Evolutionary conservation across 2,888 invertebrate species (phyloP).

Genomic region (Uloborus plumipes): DNA sequence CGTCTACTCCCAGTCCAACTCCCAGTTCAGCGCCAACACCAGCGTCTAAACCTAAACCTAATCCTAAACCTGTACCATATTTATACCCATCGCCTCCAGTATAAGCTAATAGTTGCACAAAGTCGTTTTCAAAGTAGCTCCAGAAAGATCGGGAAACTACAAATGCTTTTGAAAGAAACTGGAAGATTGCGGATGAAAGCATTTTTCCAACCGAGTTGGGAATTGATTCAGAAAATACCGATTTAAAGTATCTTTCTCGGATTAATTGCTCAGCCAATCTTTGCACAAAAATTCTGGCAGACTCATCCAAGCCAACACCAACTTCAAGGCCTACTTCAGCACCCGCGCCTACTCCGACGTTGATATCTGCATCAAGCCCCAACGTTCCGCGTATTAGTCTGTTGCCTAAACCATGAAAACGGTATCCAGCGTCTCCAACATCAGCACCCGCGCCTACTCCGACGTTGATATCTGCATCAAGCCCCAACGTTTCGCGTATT

Average conservation of each 20-base stretch:
- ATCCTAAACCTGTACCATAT: background rate
- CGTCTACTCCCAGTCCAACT: background rate
- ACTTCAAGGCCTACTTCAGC: background rate
- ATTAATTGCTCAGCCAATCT: slow-evolving; percentile 12
- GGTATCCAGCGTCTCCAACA: no score
- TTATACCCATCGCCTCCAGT: no score
- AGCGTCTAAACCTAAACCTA: background rate
- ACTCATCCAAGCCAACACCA: background rate
- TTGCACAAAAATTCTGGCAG: slow-evolving; percentile 13
- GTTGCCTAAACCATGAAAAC: no score
- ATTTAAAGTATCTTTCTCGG: slow-evolving; percentile 24
- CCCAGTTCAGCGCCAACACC: background rate
- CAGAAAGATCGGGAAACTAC: slow-evolving; percentile 28
- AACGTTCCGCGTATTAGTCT: no score
- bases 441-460: no score
- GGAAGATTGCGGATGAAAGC: slow-evolving; percentile 30
- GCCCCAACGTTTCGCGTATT: no score
- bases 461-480: no score
- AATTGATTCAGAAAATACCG: slow-evolving; percentile 35
- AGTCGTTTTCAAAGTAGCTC: no score
- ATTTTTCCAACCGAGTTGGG: slow-evolving; percentile 27
- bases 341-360: background rate
- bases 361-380: background rate
- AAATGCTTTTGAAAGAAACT: slow-evolving; percentile 49
- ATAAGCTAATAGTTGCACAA: no score